A percentile compares a stretch with the other conserved stretches of the same genome.
Conservation (phyloP, 2,797 vertebrate species). For the Centropyge bicolor region DNA sequence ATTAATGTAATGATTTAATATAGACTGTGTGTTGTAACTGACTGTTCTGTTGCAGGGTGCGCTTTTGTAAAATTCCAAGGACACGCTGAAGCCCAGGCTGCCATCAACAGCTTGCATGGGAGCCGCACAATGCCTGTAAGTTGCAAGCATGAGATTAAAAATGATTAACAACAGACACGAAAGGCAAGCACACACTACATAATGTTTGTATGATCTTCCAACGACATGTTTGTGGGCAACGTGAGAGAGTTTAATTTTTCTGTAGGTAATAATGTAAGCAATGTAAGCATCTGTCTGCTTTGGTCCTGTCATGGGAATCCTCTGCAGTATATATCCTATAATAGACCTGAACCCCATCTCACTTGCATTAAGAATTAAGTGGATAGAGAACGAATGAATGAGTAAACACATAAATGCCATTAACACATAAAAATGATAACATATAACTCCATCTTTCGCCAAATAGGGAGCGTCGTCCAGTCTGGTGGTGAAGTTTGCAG, state of each 20-base stretch:
- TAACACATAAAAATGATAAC: constrained; percentile 28
- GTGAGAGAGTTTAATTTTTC: constrained; percentile 24
- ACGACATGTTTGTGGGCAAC: constrained; percentile 16
- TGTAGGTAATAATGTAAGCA: constrained; percentile 35
- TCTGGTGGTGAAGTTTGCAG: constrained; percentile 96
- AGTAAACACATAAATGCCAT: constrained; percentile 38
- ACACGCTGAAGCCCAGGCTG: constrained; percentile 93
- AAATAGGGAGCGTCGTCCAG: constrained; percentile 93
- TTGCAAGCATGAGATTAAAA: constrained; percentile 15
- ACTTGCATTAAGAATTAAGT: constrained; percentile 51
- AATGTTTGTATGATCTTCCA: not conserved
- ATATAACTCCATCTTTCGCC: constrained; percentile 19
- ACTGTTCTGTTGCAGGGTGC: constrained; percentile 84
- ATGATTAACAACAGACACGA: constrained; percentile 34
- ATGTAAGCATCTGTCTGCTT: constrained; percentile 31
- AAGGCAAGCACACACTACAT: not conserved
- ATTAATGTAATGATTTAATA: not conserved
- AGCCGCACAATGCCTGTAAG: constrained; percentile 93
- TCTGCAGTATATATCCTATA: constrained; percentile 1
- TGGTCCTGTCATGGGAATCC: constrained; percentile 11
- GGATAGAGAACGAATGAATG: constrained; percentile 45
- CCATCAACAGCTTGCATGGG: constrained; percentile 93
- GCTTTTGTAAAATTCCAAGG: constrained; percentile 96
- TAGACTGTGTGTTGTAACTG: not conserved
- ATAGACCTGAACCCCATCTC: constrained; percentile 23